Evolutionary conservation across 2,797 vertebrate genomes (phyloP).

Genomic region (Leuciscus waleckii): DNA sequence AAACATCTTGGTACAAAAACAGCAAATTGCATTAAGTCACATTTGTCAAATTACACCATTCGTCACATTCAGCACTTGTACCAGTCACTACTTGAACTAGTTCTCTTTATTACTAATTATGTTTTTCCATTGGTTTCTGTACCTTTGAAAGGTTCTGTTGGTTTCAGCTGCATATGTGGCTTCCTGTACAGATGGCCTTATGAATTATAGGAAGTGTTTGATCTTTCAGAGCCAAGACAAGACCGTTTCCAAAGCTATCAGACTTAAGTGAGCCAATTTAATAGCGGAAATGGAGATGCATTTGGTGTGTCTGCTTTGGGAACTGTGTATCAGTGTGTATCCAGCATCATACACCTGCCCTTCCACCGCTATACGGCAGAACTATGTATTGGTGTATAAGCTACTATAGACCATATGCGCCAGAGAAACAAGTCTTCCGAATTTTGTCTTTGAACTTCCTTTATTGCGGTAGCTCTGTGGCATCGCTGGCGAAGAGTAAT

Average conservation of each 20-base stretch:
- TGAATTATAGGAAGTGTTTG: slow-evolving; percentile 64
- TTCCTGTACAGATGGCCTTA: slow-evolving; percentile 48
- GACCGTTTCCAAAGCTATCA: slow-evolving; percentile 68
- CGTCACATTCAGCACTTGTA: slow-evolving; percentile 22
- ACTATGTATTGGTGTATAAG: not conserved
- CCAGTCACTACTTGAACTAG: slow-evolving; percentile 16
- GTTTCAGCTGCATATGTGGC: slow-evolving; percentile 40
- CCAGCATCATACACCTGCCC: slow-evolving; percentile 3
- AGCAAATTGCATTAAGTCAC: slow-evolving; percentile 28
- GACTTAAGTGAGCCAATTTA: slow-evolving; percentile 71
- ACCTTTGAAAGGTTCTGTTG: slow-evolving; percentile 40
- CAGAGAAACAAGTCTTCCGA: not conserved
- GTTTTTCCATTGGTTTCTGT: slow-evolving; percentile 26
- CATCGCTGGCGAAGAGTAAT: not conserved
- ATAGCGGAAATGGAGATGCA: slow-evolving; percentile 75
- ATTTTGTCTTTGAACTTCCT: not conserved
- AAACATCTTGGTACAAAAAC: slow-evolving; percentile 25
- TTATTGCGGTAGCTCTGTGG: not conserved
- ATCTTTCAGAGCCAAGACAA: slow-evolving; percentile 63
- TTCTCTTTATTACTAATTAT: slow-evolving; percentile 27
- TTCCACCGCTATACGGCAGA: slow-evolving; percentile 2
- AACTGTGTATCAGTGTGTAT: slow-evolving; percentile 19
- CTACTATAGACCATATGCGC: not conserved
- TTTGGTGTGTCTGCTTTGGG: slow-evolving; percentile 41
- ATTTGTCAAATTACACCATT: slow-evolving; percentile 35